Base-by-base conservation (phyloP, 2,113 vertebrate genomes). In the Elaphurus davidianus region DNA sequence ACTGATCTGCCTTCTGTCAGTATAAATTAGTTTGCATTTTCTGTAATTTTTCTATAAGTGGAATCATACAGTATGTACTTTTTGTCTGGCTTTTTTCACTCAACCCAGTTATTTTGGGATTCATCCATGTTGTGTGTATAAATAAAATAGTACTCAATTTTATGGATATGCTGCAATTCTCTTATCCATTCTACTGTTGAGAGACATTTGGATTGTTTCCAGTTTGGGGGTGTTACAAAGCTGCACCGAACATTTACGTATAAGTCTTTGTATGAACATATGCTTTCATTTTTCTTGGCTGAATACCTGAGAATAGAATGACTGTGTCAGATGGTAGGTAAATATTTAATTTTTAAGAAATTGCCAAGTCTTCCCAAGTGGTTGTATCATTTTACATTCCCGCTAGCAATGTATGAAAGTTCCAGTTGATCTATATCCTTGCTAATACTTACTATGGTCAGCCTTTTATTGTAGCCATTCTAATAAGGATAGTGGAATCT, bases 391-490 rank as follows among this genome's bases (percentile, higher is more conserved):
- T 71, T 82, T 91, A 52, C 30, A 91, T 74, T 87, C 21, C 43
- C 52, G n/a, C 14, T 89, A 64, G 76, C 36, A 89, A 67, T 92
- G 55, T 92, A 50, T 83, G 55, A 87, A 76, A 84, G 36, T 89
- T 92, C n/a, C 30, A 60, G 79, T 47, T 85, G 81, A 81, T 95
- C 17, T 45, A 36, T 67, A 67, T 83, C 50, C 55, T 91, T 95
- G 28, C 55, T 54, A 17, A 43, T 93, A 81, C 11, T 89, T 89
- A 64, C 13, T 90, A 78, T 45, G 62, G 10, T 45, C 17, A 87
- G 59, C 64, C 50, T 96, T 97, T 86, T 62, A 50, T 83, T 93
- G 93, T 93, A 83, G 62, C 27, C n/a, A 76, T 93, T 82, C 74
- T 93, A 82, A 92, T 93, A 93, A 95, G 10, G 67, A 16, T 90